A percentile compares a stretch with the other conserved stretches of the same genome.
Evolutionary conservation across 2,888 invertebrate species (phyloP).

Genomic region (Campoplex nolae): DNA sequence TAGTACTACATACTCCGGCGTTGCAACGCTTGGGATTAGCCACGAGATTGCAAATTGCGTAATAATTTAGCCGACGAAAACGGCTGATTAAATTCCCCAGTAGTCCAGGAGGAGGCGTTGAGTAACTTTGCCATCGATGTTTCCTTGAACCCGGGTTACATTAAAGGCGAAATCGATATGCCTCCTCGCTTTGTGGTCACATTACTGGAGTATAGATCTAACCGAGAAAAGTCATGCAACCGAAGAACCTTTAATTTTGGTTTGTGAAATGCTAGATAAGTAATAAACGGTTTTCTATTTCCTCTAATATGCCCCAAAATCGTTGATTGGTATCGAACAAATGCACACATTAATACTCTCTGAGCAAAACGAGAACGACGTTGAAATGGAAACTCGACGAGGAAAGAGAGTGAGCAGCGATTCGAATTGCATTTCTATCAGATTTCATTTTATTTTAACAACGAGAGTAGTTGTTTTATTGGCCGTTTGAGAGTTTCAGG

Average conservation of each 20-base stretch:
- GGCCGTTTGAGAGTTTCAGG: constrained; percentile 7
- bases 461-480: constrained; percentile 14
- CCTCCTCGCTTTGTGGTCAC: constrained; percentile 20
- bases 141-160: constrained; percentile 41
- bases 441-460: constrained; percentile 22
- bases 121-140: constrained; percentile 75
- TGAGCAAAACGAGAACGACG: constrained; percentile 31
- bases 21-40: constrained; percentile 64
- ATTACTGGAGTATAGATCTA: neutral
- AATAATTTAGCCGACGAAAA: constrained; percentile 77
- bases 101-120: constrained; percentile 43
- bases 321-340: neutral
- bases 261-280: constrained; percentile 43
- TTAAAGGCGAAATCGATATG: constrained; percentile 69
- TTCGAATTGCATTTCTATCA: constrained; percentile 4
- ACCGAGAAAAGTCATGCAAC: constrained; percentile 6
- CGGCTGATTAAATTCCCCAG: constrained; percentile 78
- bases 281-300: constrained; percentile 49
- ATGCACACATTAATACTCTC: neutral
- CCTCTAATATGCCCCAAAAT: neutral
- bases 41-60: constrained; percentile 73
- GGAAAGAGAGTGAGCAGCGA: neutral
- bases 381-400: constrained; percentile 32
- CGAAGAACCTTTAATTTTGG: neutral
- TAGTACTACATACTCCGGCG: constrained; percentile 33